Evolutionary conservation across 2,113 vertebrate species (phyloP), one percentile per base, ranked within the genome.

Genomic region (Merops nubicus): DNA sequence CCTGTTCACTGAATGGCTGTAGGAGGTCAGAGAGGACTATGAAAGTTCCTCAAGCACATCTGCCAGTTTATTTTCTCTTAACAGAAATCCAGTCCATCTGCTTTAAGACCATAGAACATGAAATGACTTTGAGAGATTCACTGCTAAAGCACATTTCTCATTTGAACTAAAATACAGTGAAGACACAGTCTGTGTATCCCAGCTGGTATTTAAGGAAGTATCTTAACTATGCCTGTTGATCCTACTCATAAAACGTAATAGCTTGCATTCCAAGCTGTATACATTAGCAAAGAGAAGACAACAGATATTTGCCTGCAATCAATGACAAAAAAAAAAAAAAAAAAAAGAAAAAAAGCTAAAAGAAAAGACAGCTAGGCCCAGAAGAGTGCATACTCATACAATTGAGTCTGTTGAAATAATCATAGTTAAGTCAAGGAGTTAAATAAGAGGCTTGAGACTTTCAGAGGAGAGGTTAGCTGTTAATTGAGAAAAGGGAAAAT

Each of bases 221-320:
- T 9, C 4, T 36, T 78, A 68, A 75, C 23, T 28, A 7, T 28
- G 45, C 18, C 15, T 38, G 15, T 85, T 1, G 0, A 62, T 48
- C 23, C 8, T 31, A 33, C 26, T 56, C 42, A 40, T 20, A 59
- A 77, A 89, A 80, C 25, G 7, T 8, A 59, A 19, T 8, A 34
- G 14, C 9, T 90, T 86, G 15, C 14, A 57, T 77, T 62, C n/a
- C 59, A 84, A 36, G 28, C 19, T 80, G 18, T 56, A 3, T 13
- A 11, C 5, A 7, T 36, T 47, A 62, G 14, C 20, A 78, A 85
- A 40, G 10, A 47, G 0, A 79, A 79, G 40, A 25, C 12, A 76
- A 59, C 0, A 1, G 8, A 11, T 43, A 70, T 22, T 74, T 81
- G 22, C n/a, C 9, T 1, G 1, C 33, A 85, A 33, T 8, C 1